Evolutionary conservation across 2,113 vertebrate genomes (phyloP).

Genomic region (Microtus ochrogaster): DNA sequence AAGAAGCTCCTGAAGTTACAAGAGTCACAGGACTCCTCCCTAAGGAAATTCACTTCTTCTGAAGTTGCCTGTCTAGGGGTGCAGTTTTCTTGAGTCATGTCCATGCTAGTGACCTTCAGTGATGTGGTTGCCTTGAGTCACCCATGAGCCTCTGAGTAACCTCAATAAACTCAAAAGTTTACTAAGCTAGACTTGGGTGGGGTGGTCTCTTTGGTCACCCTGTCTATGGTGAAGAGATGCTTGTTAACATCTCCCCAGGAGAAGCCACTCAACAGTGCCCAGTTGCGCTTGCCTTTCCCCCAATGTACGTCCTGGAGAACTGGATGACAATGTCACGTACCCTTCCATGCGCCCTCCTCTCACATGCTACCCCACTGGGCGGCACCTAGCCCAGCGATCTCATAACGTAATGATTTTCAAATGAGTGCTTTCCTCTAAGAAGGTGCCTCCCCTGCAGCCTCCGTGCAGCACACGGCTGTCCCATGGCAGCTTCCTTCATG

Average conservation of each 20-base stretch:
- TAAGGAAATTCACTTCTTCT: neutral
- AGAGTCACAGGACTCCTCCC: neutral
- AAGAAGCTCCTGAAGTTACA: neutral
- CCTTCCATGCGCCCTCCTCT: neutral
- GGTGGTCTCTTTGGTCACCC: neutral
- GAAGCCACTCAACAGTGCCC: neutral
- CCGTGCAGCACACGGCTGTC: neutral
- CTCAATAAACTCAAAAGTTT: neutral
- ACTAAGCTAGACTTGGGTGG: neutral
- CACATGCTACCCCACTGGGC: fast-evolving
- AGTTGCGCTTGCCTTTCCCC: neutral
- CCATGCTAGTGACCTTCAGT: neutral
- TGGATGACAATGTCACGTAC: neutral
- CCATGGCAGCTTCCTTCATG: neutral
- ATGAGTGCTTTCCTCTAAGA: neutral
- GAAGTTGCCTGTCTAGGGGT: neutral
- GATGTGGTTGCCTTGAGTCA: neutral
- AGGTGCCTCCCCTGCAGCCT: neutral
- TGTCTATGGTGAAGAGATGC: neutral
- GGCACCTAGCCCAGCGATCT: fast-evolving
- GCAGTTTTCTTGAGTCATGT: neutral
- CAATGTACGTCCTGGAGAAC: neutral
- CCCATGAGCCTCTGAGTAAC: neutral
- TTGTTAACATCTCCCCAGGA: neutral
- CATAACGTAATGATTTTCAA: neutral